phyloP scores from a whole-genome alignment of 2,113 vertebrate genomes.

The Antechinus flavipes region DNA sequence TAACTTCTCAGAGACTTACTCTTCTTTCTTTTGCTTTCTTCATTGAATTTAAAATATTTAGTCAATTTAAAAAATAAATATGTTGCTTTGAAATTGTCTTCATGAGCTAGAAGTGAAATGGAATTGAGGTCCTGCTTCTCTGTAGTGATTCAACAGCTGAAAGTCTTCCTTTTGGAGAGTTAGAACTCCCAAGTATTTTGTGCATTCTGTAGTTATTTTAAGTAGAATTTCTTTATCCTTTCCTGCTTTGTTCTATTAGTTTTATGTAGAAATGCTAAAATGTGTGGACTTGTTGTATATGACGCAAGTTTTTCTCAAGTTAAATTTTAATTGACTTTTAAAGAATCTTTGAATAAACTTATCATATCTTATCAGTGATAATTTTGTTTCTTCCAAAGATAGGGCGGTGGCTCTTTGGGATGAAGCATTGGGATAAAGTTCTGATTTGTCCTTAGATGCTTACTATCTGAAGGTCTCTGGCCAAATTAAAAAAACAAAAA shows the following conservation, averaged over 20 bases:
- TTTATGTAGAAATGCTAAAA: background rate
- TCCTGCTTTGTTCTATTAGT: background rate
- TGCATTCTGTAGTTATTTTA: background rate
- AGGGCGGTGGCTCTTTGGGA: background rate
- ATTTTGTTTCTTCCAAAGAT: background rate
- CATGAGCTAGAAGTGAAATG: background rate
- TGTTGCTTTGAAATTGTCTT: background rate
- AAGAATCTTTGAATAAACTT: background rate
- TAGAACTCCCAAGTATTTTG: background rate
- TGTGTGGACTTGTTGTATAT: background rate
- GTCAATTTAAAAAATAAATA: background rate
- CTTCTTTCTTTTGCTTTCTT: background rate
- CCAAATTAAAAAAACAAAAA: background rate
- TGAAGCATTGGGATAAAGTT: background rate
- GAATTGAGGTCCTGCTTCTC: background rate
- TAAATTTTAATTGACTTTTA: background rate
- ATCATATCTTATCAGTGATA: background rate
- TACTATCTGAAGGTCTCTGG: background rate
- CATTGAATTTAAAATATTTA: background rate
- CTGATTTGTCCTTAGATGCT: background rate
- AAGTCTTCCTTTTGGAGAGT: background rate
- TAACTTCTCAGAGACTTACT: background rate
- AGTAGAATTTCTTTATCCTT: background rate
- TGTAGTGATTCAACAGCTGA: background rate
- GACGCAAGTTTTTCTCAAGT: background rate